Conservation (phyloP, 1,140 invertebrate genomes). For the Drosophila persimilis region DNA sequence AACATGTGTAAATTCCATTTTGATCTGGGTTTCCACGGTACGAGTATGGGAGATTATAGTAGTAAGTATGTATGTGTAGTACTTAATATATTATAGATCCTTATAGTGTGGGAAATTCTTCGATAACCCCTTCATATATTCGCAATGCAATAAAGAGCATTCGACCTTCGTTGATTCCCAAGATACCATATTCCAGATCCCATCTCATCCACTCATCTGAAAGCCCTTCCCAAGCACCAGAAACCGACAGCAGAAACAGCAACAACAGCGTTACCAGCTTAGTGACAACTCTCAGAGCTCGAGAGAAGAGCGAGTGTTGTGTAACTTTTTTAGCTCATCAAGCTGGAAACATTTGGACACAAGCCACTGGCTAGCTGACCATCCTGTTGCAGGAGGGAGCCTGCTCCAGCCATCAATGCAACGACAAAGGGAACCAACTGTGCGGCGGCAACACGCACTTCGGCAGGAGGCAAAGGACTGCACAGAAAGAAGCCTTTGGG, state of each 20-base stretch:
- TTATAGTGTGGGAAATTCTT: neutral
- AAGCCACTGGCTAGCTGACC: constrained; percentile 47
- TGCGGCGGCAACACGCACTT: constrained; percentile 30
- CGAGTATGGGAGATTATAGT: too few relatives aligned
- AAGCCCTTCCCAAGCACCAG: constrained; percentile 24
- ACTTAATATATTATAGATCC: too few relatives aligned
- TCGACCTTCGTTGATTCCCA: constrained; percentile 13
- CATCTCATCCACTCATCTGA: constrained; percentile 14
- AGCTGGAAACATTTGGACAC: constrained; percentile 70
- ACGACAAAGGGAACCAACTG: constrained; percentile 11
- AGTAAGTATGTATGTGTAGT: too few relatives aligned
- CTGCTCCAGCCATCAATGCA: constrained; percentile 18
- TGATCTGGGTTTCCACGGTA: neutral
- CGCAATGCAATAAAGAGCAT: constrained; percentile 15
- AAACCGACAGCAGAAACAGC: constrained; percentile 12
- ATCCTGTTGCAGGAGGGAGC: neutral
- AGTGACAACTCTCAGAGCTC: neutral
- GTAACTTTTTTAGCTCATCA: constrained; percentile 75
- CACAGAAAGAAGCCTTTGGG: constrained; percentile 23
- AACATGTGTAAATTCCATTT: neutral
- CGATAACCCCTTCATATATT: neutral
- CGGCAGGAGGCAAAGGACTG: constrained; percentile 34
- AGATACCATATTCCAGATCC: neutral
- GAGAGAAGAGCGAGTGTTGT: constrained; percentile 54
- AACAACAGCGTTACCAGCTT: constrained; percentile 30